phyloP scores from a whole-genome alignment of 2,113 vertebrate genomes.

The Antechinus flavipes region DNA sequence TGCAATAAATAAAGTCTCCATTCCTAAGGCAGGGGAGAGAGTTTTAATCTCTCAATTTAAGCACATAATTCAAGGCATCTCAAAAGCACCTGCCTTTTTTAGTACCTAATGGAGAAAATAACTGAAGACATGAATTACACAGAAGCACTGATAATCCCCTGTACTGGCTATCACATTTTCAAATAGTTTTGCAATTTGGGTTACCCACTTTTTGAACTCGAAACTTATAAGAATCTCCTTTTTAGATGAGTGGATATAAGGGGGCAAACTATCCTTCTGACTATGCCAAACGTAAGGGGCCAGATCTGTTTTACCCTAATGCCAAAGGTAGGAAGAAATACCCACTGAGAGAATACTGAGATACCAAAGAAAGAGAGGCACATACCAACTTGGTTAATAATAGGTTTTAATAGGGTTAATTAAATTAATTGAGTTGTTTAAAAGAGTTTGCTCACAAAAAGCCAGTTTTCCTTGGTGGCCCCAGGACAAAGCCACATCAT shows the following conservation, averaged over 20 bases:
- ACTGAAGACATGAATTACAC: background rate
- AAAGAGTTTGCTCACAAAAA: too few relatives aligned
- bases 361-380: too few relatives aligned
- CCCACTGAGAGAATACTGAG: too few relatives aligned
- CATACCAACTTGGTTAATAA: too few relatives aligned
- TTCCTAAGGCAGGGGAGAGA: background rate
- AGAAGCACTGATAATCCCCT: background rate
- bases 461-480: too few relatives aligned
- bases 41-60: background rate
- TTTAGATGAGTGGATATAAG: background rate
- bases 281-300: too few relatives aligned
- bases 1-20: background rate
- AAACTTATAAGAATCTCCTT: background rate
- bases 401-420: too few relatives aligned
- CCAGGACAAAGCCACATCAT: too few relatives aligned
- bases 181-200: background rate
- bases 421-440: too few relatives aligned
- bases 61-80: background rate
- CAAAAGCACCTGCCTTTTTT: background rate
- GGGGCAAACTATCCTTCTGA: background rate
- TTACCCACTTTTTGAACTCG: background rate
- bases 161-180: background rate
- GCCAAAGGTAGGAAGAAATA: too few relatives aligned
- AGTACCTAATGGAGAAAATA: background rate
- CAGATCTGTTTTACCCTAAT: too few relatives aligned